Conservation (phyloP, 2,797 vertebrate species). For the Hydrophis major region DNA sequence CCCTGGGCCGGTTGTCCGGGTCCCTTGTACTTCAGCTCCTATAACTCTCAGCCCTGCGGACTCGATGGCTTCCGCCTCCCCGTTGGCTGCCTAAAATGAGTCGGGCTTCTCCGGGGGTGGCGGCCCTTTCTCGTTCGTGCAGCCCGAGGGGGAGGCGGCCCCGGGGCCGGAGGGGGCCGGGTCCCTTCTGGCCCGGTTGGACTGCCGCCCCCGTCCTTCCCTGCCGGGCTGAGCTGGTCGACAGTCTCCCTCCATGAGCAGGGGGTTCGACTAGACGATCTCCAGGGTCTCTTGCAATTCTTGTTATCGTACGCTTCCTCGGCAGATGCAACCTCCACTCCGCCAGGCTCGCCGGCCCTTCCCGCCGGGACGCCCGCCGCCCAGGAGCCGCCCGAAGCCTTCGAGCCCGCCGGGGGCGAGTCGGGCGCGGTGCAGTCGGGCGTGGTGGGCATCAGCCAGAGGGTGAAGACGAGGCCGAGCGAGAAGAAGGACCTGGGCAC, state of each 20-base stretch:
- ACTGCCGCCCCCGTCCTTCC: background rate
- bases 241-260: background rate
- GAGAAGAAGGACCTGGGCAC: constrained; percentile 92
- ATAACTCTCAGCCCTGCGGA: background rate
- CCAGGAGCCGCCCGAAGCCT: constrained; percentile 52
- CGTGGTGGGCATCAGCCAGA: constrained; percentile 85
- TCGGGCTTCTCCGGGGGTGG: background rate
- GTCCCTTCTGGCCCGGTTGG: background rate
- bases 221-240: no score
- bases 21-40: background rate
- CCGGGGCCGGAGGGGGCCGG: no score
- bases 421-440: constrained; percentile 78
- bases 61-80: accelerated
- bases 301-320: accelerated
- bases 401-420: constrained; percentile 69
- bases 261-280: background rate
- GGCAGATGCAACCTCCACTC: constrained; percentile 35
- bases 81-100: background rate
- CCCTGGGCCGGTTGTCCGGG: no score
- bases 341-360: constrained; percentile 20
- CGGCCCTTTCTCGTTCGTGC: background rate
- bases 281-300: background rate
- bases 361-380: constrained; percentile 37
- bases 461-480: constrained; percentile 80
- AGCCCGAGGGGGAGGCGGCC: no score